Evolutionary conservation across 1,140 invertebrate genomes (phyloP).

Genomic region (Pseudomyrmex flavicornis): DNA sequence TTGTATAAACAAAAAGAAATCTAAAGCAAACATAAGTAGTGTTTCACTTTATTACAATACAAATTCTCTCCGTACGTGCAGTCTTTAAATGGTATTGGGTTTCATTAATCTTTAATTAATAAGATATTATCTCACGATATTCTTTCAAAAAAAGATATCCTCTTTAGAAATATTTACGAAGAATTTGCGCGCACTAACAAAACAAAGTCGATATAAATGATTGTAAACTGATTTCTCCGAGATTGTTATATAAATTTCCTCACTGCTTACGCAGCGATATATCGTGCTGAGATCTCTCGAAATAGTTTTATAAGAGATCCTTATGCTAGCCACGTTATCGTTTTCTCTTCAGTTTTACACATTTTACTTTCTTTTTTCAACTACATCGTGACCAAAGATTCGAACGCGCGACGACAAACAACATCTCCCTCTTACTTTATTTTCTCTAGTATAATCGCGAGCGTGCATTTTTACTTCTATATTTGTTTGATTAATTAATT

Average conservation of each 20-base stretch:
- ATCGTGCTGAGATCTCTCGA: slow-evolving; percentile 48
- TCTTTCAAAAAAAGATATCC: neutral
- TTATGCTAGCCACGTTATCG: slow-evolving; percentile 55
- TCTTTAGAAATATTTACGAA: too few relatives aligned
- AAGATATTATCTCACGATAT: neutral
- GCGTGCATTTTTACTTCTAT: neutral
- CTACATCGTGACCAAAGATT: slow-evolving; percentile 14
- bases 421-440: neutral
- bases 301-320: slow-evolving; percentile 21
- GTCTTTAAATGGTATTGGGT: neutral
- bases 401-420: neutral
- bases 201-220: slow-evolving; percentile 14
- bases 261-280: slow-evolving; percentile 33
- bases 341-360: slow-evolving; percentile 43
- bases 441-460: neutral
- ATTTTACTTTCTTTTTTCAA: slow-evolving; percentile 25
- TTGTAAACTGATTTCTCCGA: neutral
- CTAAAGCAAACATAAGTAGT: neutral
- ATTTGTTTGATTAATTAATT: neutral
- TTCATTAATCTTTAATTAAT: neutral
- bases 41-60: too few relatives aligned
- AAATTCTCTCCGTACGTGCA: too few relatives aligned
- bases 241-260: slow-evolving; percentile 47
- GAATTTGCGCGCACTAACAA: neutral
- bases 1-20: neutral